Evolutionary conservation across 2,888 invertebrate species (phyloP).

Genomic region (Ichneumon xanthorius): DNA sequence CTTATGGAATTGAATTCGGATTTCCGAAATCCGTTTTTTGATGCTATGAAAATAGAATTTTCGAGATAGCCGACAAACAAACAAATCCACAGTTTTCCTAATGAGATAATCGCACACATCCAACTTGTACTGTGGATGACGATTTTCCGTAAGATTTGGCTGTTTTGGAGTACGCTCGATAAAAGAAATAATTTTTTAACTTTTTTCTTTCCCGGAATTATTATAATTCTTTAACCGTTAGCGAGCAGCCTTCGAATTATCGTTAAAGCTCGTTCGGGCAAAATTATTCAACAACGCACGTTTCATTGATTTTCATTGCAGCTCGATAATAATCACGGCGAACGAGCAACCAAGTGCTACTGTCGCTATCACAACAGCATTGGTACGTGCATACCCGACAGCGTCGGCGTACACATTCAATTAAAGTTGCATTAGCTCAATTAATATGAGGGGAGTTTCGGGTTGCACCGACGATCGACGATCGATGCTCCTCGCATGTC

Average conservation of each 20-base stretch:
- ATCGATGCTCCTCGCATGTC: slow-evolving; percentile 46
- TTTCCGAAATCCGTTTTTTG: too few relatives aligned
- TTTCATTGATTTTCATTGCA: slow-evolving; percentile 17
- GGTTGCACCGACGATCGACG: slow-evolving; percentile 31
- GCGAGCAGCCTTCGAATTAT: not conserved
- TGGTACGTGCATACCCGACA: slow-evolving; percentile 24
- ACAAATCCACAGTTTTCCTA: too few relatives aligned
- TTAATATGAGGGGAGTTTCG: slow-evolving; percentile 35
- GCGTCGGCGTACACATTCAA: slow-evolving; percentile 46
- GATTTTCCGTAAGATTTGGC: too few relatives aligned
- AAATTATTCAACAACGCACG: slow-evolving; percentile 8
- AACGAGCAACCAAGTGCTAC: slow-evolving; percentile 34
- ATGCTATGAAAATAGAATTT: too few relatives aligned
- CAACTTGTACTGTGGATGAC: too few relatives aligned
- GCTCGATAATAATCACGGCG: slow-evolving; percentile 35
- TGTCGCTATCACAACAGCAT: slow-evolving; percentile 5
- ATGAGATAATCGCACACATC: too few relatives aligned
- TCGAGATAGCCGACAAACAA: too few relatives aligned
- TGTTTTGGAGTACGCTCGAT: too few relatives aligned
- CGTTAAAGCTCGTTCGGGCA: not conserved
- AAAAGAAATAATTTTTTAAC: too few relatives aligned
- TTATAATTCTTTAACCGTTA: not conserved
- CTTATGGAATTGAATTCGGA: too few relatives aligned
- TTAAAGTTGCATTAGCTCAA: slow-evolving; percentile 60
- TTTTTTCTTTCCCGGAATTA: not conserved